Evolutionary conservation across 1,140 invertebrate species (phyloP).

Genomic region (Leucophenga varia): DNA sequence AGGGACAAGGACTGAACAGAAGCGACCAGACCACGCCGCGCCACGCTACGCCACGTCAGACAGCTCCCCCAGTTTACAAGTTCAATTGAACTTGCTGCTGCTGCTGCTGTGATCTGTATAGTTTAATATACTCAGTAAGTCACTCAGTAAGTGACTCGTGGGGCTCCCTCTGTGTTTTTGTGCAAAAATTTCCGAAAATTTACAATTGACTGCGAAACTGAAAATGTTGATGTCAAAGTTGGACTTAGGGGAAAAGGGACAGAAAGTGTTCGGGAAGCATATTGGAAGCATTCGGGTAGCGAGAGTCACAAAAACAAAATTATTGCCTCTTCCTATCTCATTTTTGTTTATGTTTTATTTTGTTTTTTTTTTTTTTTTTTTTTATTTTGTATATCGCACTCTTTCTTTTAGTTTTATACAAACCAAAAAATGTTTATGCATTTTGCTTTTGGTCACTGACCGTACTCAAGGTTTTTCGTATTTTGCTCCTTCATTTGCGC

Average conservation of each 20-base stretch:
- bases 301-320: too few relatives aligned
- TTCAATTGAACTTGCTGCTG: too few relatives aligned
- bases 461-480: constrained; percentile 53
- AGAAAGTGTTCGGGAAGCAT: too few relatives aligned
- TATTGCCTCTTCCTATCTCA: too few relatives aligned
- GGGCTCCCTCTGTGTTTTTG: constrained; percentile 3
- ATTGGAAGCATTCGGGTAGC: too few relatives aligned
- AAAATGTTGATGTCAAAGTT: constrained; percentile 9
- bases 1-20: not conserved
- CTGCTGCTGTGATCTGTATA: too few relatives aligned
- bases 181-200: constrained; percentile 45
- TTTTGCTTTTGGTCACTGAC: constrained; percentile 52
- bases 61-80: too few relatives aligned
- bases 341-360: too few relatives aligned
- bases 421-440: constrained; percentile 52
- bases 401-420: too few relatives aligned
- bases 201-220: constrained; percentile 45
- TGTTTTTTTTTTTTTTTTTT: too few relatives aligned
- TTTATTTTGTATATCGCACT: too few relatives aligned
- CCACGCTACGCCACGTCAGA: too few relatives aligned
- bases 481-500: constrained; percentile 28
- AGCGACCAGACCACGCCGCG: not conserved
- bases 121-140: not conserved
- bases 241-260: constrained; percentile 3
- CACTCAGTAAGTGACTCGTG: constrained; percentile 21